phyloP scores from a whole-genome alignment of 2,113 vertebrate species.

The Calyptommatus sinebrachiatus region DNA sequence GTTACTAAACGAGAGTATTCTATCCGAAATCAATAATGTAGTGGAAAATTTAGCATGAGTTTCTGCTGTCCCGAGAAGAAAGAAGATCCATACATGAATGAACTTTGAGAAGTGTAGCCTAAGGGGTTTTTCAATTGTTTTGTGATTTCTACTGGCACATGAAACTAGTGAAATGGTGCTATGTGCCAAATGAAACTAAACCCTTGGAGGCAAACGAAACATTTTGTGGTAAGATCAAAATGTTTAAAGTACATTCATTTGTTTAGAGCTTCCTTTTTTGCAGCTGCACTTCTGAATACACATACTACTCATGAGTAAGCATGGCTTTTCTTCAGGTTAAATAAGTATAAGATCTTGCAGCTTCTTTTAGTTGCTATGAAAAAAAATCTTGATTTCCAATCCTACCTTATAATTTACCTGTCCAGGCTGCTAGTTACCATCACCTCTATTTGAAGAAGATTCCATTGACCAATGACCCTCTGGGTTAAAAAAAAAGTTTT shows the following conservation, averaged over 20 bases:
- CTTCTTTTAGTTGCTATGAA: neutral
- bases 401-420: too few species aligned
- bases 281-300: neutral
- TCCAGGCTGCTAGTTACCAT: too few species aligned
- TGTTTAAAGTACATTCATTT: neutral
- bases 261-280: constrained; percentile 3
- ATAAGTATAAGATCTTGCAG: neutral
- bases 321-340: neutral
- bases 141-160: neutral
- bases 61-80: fast-evolving
- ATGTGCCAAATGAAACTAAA: constrained; percentile 2
- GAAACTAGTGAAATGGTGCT: neutral
- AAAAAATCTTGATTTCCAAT: neutral
- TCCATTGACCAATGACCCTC: too few species aligned
- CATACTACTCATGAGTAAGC: neutral
- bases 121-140: constrained; percentile 3
- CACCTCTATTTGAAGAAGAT: too few species aligned
- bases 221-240: constrained; percentile 6
- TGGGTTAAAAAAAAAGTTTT: too few species aligned
- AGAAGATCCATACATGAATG: neutral
- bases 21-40: neutral
- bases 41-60: neutral
- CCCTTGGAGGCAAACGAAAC: neutral
- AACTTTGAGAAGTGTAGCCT: neutral
- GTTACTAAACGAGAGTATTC: neutral